A percentile compares a stretch with the other conserved stretches of the same genome.
Conservation (phyloP, 2,888 invertebrate species). For the Helleia helle region DNA sequence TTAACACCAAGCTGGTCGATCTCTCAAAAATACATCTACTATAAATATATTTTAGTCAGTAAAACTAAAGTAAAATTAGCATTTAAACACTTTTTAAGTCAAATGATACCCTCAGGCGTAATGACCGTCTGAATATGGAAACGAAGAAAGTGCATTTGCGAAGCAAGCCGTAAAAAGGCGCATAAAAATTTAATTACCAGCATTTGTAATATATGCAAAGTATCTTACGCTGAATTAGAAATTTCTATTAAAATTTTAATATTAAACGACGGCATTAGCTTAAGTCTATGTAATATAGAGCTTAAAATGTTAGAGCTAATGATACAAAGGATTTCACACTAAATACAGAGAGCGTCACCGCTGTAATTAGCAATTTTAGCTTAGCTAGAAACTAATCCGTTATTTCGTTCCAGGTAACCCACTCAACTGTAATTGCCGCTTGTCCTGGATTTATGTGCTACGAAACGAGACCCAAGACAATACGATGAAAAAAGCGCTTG, state of each 20-base stretch:
- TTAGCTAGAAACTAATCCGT: constrained; percentile 12
- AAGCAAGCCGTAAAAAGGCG: constrained; percentile 16
- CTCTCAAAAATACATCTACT: too few species aligned
- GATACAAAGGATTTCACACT: constrained; percentile 13
- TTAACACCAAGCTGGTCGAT: too few species aligned
- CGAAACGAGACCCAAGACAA: constrained; percentile 82
- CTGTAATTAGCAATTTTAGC: constrained; percentile 17
- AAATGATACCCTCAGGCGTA: constrained; percentile 15
- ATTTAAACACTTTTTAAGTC: constrained; percentile 8
- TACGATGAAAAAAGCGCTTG: constrained; percentile 78
- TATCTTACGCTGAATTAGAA: constrained; percentile 19
- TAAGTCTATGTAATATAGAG: neutral
- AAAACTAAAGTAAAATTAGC: constrained; percentile 2
- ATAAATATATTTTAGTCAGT: too few species aligned
- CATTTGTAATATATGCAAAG: constrained; percentile 20
- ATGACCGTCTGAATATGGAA: constrained; percentile 18
- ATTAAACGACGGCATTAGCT: constrained; percentile 12
- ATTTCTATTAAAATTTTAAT: constrained; percentile 21
- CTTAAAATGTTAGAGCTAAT: constrained; percentile 14
- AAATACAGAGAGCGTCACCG: constrained; percentile 14
- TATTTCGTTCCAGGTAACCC: constrained; percentile 80
- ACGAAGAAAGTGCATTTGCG: constrained; percentile 19
- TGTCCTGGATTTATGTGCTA: constrained; percentile 85
- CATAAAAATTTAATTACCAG: constrained; percentile 22
- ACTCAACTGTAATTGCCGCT: constrained; percentile 87